phyloP scores from a whole-genome alignment of 1,140 invertebrate species.

The Anagrus nilaparvatae region DNA sequence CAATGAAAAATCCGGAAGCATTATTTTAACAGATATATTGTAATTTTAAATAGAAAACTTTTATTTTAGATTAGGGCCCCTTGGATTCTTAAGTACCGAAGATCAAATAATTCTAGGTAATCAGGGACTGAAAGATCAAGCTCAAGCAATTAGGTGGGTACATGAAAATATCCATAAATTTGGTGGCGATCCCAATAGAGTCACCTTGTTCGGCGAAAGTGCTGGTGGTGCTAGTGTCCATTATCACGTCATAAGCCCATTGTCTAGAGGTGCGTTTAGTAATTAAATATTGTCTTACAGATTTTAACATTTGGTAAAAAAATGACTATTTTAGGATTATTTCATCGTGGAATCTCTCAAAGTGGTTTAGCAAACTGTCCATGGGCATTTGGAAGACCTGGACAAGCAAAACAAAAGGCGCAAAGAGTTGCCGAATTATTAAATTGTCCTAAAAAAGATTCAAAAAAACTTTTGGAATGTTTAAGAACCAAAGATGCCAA shows the following conservation, averaged over 20 bases:
- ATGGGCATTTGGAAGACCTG: constrained; percentile 60
- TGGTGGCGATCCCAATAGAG: constrained; percentile 52
- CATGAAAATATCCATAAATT: constrained; percentile 59
- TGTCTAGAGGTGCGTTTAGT: constrained; percentile 46
- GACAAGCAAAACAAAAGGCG: constrained; percentile 50
- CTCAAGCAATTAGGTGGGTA: constrained; percentile 62
- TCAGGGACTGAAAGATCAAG: constrained; percentile 65
- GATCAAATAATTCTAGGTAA: constrained; percentile 54
- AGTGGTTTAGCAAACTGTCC: constrained; percentile 68
- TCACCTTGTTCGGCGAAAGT: constrained; percentile 65
- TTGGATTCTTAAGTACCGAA: constrained; percentile 57
- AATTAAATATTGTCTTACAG: background rate
- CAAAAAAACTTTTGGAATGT: constrained; percentile 47
- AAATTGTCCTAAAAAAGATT: constrained; percentile 46
- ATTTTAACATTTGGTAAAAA: too few relatives aligned
- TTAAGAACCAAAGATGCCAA: constrained; percentile 45
- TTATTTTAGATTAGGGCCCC: constrained; percentile 44
- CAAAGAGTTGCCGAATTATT: constrained; percentile 50
- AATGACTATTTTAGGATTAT: constrained; percentile 51
- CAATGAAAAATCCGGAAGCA: too few relatives aligned
- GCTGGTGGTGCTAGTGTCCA: constrained; percentile 58
- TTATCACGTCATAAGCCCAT: constrained; percentile 57
- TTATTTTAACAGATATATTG: too few relatives aligned
- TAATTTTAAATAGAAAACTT: too few relatives aligned
- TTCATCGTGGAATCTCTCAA: constrained; percentile 64